Base-by-base conservation (phyloP, 1,140 invertebrate species). In the Metopolophium dirhodum region DNA sequence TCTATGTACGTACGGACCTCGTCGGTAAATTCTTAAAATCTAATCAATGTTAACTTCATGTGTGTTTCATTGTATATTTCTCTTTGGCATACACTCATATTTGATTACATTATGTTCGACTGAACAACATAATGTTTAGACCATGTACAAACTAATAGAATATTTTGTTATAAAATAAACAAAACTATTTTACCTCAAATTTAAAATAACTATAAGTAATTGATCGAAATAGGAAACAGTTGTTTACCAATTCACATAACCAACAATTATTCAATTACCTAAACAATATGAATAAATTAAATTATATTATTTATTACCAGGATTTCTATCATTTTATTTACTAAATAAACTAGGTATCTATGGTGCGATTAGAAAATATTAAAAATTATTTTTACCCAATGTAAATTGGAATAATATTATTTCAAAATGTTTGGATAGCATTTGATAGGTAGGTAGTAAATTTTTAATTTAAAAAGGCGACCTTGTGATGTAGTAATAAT, bases 401-500 rank as follows among this genome's bases (percentile, higher is more conserved):
- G 14, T 77, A 77, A 77, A 6, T 77, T 77, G 30, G 7, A 77
- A 77, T 68, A 30, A 77, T 77, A 85, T 85, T 57, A 51, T 89
- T 51, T 37, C 47, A 89, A 89, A 57, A 2, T 35, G 20, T 35
- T 54, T 57, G 30, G 49, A 37, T 89, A 51, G 18, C 14, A 51
- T 51, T 49, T 54, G 45, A 41, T 90, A 61, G 35, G 35, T 68
- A 68, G n/a, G 61, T 68, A 90, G 88, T 61, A 61, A 90, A 90
- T 77, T 82, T 88, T 51, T 37, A 88, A 88, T 51, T n/a, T 51
- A 82, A 91, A 92, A 93, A 30, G 77, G 77, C 49, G 49, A 85
- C 47, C 26, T 86, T 86, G 91, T 86, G 91, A 93, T 86, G 82
- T 93, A 86, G 91, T 93, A 83, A 54, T 93, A 93, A 85, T 49